Conservation (phyloP, 2,797 vertebrate species). For the Cottoperca gobio region DNA sequence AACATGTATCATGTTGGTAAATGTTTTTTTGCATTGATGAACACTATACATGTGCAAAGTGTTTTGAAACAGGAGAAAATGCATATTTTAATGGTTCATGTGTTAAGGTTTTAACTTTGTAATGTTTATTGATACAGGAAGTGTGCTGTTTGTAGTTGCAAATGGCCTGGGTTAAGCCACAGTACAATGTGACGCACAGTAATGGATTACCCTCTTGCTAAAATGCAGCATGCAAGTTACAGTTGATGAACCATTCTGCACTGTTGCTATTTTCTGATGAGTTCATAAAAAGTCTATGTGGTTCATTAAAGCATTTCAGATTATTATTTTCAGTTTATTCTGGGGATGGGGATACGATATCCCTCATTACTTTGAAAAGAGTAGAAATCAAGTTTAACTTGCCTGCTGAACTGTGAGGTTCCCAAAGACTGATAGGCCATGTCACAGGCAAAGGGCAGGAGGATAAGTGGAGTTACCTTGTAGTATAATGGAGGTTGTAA, state of each 20-base stretch:
- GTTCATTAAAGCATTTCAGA: neutral
- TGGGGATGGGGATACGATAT: neutral
- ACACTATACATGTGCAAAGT: neutral
- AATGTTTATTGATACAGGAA: neutral
- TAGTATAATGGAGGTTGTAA: constrained; percentile 75
- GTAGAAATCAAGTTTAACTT: constrained; percentile 49
- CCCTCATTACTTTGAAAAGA: neutral
- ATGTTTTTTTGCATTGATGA: neutral
- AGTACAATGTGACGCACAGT: neutral
- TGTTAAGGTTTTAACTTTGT: neutral
- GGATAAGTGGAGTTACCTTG: constrained; percentile 71
- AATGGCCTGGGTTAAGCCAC: neutral
- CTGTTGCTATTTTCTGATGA: constrained; percentile 2
- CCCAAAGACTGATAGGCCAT: constrained; percentile 51
- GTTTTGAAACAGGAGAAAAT: neutral
- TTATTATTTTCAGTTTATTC: neutral
- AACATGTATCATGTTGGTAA: neutral
- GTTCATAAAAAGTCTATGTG: neutral
- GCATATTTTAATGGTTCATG: neutral
- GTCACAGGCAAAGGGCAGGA: constrained; percentile 67
- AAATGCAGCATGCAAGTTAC: constrained; percentile 3
- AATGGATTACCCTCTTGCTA: neutral
- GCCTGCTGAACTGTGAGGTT: constrained; percentile 21
- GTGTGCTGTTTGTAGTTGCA: neutral
- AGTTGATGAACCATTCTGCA: neutral